Conservation (phyloP, 1,140 invertebrate genomes). For the Dysdera silvatica region DNA sequence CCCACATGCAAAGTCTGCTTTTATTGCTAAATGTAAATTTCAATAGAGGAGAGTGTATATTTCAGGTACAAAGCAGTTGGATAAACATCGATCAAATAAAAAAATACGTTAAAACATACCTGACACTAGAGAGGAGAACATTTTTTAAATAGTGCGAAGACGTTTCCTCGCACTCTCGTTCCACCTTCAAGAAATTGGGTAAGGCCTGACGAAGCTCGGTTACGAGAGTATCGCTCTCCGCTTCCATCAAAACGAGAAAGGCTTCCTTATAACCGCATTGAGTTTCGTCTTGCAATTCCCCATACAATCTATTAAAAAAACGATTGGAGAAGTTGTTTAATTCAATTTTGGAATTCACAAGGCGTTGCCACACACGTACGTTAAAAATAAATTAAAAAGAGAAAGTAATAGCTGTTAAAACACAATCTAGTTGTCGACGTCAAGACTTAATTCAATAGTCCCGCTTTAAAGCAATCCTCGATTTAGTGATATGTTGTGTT, state of each 20-base stretch:
- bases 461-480: too few relatives aligned
- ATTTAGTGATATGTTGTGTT: too few relatives aligned
- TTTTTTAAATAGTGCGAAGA: conserved; percentile 5
- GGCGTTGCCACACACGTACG: not conserved
- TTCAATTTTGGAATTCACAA: too few relatives aligned
- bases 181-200: conserved; percentile 5
- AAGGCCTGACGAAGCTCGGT: not conserved
- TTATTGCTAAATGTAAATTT: too few relatives aligned
- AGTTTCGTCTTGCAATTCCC: conserved; percentile 13
- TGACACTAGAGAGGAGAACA: not conserved
- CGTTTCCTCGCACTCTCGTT: not conserved
- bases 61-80: too few relatives aligned
- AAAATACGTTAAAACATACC: not conserved
- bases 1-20: too few relatives aligned
- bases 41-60: too few relatives aligned
- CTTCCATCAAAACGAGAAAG: conserved; percentile 15
- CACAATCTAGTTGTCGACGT: not conserved
- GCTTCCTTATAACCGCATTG: conserved; percentile 5
- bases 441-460: not conserved
- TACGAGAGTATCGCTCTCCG: conserved; percentile 4
- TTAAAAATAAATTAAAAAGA: not conserved
- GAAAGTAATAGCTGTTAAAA: not conserved
- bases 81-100: too few relatives aligned
- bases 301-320: conserved; percentile 6
- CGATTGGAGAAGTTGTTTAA: not conserved